A percentile compares a stretch with the other conserved stretches of the same genome.
These are phyloP conservation scores for Eupithecia exiguata DNA, from an alignment of 2,888 invertebrate species.

Conservation along the genomic window DNA sequence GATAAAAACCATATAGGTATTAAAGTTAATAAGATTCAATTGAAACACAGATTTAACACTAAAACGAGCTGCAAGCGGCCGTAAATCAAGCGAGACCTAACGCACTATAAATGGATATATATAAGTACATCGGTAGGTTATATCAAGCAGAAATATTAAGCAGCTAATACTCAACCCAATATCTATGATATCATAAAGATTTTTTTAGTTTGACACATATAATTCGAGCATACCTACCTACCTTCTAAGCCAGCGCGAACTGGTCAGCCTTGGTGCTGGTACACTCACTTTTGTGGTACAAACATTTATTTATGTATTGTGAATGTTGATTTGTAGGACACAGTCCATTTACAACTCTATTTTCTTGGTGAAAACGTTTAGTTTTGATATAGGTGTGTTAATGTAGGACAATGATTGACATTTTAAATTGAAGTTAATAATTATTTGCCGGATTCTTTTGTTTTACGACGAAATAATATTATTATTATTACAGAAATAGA, in stretches of 20 bases:
- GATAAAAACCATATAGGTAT: slow-evolving; percentile 24
- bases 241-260: slow-evolving; percentile 52
- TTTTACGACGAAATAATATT: slow-evolving; percentile 31
- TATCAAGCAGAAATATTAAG: not conserved
- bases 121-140: not conserved
- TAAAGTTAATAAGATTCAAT: slow-evolving; percentile 41
- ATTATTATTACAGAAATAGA: not conserved
- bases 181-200: slow-evolving; percentile 49
- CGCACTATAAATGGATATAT: not conserved
- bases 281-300: slow-evolving; percentile 70
- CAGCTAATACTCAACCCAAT: slow-evolving; percentile 46
- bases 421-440: slow-evolving; percentile 53
- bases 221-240: slow-evolving; percentile 54
- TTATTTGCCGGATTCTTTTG: slow-evolving; percentile 57
- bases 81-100: slow-evolving; percentile 4
- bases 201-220: slow-evolving; percentile 53
- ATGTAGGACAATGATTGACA: slow-evolving; percentile 56
- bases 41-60: not conserved
- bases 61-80: not conserved
- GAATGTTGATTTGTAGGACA: slow-evolving; percentile 62
- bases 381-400: slow-evolving; percentile 36
- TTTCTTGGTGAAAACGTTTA: slow-evolving; percentile 48
- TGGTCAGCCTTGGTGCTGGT: slow-evolving; percentile 62
- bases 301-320: slow-evolving; percentile 56
- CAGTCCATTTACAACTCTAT: slow-evolving; percentile 48